A percentile compares a stretch with the other conserved stretches of the same genome.
Evolutionary conservation across 2,797 vertebrate species (phyloP).

Genomic region (Chaetodon trifasciatus): DNA sequence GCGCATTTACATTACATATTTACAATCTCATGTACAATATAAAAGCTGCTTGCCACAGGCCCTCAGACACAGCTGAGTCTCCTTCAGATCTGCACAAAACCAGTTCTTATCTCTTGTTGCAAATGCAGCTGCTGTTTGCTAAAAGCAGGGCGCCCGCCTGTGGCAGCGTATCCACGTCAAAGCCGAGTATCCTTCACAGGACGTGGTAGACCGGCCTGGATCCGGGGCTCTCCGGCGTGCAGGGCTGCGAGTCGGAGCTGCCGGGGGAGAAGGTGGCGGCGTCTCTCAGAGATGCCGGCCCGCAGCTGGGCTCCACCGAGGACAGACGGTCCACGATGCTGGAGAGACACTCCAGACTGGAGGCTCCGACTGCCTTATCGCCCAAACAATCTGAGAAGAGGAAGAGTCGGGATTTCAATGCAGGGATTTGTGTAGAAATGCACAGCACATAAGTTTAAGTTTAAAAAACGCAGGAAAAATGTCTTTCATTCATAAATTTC

Average conservation of each 20-base stretch:
- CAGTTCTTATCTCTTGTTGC: conserved; percentile 43
- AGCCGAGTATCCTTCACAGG: conserved; percentile 84
- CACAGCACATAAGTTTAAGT: not conserved
- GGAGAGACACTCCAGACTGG: conserved; percentile 96
- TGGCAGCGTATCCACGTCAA: conserved; percentile 24
- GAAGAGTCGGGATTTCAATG: not conserved
- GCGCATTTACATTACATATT: conserved; percentile 88
- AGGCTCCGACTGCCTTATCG: conserved; percentile 86
- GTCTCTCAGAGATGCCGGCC: conserved; percentile 79
- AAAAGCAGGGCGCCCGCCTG: not conserved
- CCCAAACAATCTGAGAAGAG: conserved; percentile 76
- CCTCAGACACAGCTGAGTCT: conserved; percentile 21
- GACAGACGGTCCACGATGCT: conserved; percentile 97
- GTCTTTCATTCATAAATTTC: not conserved
- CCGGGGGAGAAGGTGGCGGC: conserved; percentile 84
- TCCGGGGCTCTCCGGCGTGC: conserved; percentile 87
- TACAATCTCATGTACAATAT: conserved; percentile 87
- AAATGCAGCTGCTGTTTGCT: conserved; percentile 43
- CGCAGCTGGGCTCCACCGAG: conserved; percentile 84
- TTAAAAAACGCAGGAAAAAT: not conserved
- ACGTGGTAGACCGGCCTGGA: conserved; percentile 94
- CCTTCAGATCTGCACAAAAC: conserved; percentile 26
- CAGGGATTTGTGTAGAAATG: not conserved
- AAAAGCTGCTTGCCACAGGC: conserved; percentile 51
- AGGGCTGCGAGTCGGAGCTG: conserved; percentile 90